A percentile compares a stretch with the other conserved stretches of the same genome.
Evolutionary conservation across 92 coral and sea anemone genomes (phyloP).

Genomic region (Metridium senile): DNA sequence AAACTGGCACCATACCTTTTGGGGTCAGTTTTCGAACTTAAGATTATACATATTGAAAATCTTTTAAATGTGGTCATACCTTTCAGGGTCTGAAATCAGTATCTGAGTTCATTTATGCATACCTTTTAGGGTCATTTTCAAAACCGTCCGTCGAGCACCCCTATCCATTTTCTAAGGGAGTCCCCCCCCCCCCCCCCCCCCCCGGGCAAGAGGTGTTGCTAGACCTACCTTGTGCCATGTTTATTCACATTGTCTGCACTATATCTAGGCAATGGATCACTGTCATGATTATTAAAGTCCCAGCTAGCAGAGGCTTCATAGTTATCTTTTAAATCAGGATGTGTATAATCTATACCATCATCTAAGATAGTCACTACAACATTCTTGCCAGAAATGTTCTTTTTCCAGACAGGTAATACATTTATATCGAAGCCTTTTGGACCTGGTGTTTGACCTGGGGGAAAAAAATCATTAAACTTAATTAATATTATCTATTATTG

Average conservation of each 20-base stretch:
- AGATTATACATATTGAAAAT: too few species aligned
- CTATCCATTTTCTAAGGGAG: too few species aligned
- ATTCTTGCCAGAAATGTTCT: conserved; percentile 83
- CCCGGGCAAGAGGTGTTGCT: too few species aligned
- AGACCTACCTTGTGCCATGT: conserved; percentile 98
- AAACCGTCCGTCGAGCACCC: too few species aligned
- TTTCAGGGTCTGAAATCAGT: too few species aligned
- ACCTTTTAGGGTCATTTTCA: too few species aligned
- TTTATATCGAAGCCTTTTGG: conserved; percentile 91
- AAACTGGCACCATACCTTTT: too few species aligned
- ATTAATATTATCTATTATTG: too few species aligned
- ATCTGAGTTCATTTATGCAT: too few species aligned
- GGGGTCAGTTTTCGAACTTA: too few species aligned
- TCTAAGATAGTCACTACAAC: conserved; percentile 95
- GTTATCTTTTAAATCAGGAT: conserved; percentile 84
- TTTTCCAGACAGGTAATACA: conserved; percentile 92
- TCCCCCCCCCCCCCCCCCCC: too few species aligned
- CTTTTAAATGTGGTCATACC: too few species aligned
- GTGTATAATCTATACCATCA: conserved; percentile 96
- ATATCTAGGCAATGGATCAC: conserved; percentile 90
- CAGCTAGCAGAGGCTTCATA: conserved; percentile 87
- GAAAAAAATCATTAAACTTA: neutral
- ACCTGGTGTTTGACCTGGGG: conserved; percentile 80
- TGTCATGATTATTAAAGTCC: conserved; percentile 82
- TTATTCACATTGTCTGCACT: conserved; percentile 80